These are phyloP conservation scores for Drosophila helvetica DNA, from an alignment of 2,888 invertebrate genomes.

Conservation along the genomic window DNA sequence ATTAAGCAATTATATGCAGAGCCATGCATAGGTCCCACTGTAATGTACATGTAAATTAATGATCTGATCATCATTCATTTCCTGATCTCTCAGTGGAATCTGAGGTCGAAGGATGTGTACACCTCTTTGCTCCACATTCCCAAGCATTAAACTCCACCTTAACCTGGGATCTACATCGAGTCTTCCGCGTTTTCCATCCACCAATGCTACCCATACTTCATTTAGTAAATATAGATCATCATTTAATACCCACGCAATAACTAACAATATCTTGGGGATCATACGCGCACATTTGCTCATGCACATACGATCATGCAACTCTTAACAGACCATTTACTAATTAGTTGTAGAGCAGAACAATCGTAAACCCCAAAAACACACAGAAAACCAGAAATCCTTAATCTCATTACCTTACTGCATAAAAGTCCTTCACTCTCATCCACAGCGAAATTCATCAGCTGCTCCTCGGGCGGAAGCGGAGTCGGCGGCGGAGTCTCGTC, in stretches of 20 bases:
- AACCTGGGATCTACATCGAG: constrained; percentile 29
- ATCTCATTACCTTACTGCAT: constrained; percentile 83
- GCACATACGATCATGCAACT: constrained; percentile 15
- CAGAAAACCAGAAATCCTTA: constrained; percentile 49
- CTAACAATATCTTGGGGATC: constrained; percentile 21
- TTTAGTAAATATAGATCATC: constrained; percentile 18
- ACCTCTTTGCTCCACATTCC: background rate
- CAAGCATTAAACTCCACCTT: constrained; percentile 5
- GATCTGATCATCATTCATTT: background rate
- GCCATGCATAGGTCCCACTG: background rate
- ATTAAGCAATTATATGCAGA: background rate
- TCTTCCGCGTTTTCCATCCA: constrained; percentile 27
- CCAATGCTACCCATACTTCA: constrained; percentile 36
- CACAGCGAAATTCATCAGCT: constrained; percentile 75
- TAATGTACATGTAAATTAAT: background rate
- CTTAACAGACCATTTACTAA: constrained; percentile 29
- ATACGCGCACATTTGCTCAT: constrained; percentile 1
- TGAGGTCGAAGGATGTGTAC: background rate
- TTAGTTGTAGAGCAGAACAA: constrained; percentile 39
- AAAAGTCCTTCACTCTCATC: constrained; percentile 83
- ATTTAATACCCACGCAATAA: constrained; percentile 12
- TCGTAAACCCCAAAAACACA: constrained; percentile 27
- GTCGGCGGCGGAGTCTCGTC: constrained; percentile 51
- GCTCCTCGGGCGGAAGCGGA: constrained; percentile 53
- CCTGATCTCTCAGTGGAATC: background rate